Evolutionary conservation across 2,113 vertebrate genomes (phyloP).

Genomic region (Eulacestoma nigropectus): DNA sequence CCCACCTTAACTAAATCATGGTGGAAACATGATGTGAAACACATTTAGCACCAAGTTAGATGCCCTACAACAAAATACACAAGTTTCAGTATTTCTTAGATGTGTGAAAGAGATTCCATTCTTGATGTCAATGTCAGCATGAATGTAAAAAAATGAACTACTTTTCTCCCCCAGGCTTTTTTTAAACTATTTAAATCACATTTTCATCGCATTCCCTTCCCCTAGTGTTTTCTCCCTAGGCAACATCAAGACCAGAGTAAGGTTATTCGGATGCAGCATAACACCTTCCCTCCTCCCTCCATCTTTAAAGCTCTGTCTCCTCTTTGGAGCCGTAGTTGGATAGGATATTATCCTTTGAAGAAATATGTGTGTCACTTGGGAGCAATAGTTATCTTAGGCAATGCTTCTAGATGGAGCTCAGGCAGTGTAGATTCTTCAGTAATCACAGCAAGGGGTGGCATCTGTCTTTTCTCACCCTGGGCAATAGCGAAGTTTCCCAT

Average conservation of each 20-base stretch:
- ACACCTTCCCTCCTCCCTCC: neutral
- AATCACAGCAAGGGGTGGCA: neutral
- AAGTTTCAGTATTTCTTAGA: neutral
- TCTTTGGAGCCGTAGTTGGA: neutral
- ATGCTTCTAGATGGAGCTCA: neutral
- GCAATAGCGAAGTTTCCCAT: neutral
- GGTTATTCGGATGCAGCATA: neutral
- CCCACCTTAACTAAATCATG: neutral
- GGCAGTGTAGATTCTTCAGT: neutral
- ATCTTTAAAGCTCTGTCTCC: neutral
- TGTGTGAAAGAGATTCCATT: neutral
- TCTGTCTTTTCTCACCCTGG: neutral
- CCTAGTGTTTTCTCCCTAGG: neutral
- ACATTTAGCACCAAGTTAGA: neutral
- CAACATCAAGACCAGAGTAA: neutral
- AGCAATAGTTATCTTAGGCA: neutral
- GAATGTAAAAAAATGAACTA: neutral
- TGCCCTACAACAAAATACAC: neutral
- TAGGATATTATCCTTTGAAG: neutral
- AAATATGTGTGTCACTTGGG: neutral
- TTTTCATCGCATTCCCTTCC: neutral
- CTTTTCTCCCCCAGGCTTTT: slow-evolving; percentile 21
- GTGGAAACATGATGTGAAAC: neutral
- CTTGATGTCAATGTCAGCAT: neutral
- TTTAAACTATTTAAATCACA: neutral